Conservation (phyloP, 2,113 vertebrate genomes). For the Python bivittatus region DNA sequence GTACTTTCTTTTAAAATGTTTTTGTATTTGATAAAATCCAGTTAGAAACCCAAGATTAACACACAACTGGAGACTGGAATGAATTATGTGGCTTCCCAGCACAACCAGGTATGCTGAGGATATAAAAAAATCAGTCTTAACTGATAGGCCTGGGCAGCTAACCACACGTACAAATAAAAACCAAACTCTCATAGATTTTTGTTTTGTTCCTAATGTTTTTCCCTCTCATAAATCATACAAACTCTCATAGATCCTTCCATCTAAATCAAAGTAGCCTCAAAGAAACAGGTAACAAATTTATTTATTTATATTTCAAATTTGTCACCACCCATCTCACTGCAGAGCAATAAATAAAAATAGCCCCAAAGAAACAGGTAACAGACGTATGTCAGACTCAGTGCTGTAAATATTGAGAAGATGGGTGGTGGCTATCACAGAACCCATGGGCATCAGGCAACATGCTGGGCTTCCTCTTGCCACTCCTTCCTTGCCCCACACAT, state of each 20-base stretch:
- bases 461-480: too few relatives aligned
- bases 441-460: neutral
- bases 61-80: too few relatives aligned
- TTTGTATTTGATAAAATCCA: too few relatives aligned
- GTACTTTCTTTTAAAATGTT: neutral
- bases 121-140: neutral
- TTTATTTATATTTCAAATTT: too few relatives aligned
- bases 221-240: too few relatives aligned
- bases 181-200: neutral
- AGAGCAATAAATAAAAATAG: neutral
- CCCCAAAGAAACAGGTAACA: too few relatives aligned
- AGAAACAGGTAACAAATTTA: too few relatives aligned
- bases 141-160: neutral
- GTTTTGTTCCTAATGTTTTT: too few relatives aligned
- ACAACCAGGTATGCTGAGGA: neutral
- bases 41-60: too few relatives aligned
- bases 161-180: neutral
- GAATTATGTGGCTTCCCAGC: neutral
- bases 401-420: neutral
- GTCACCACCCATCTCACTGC: too few relatives aligned
- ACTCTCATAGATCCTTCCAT: neutral
- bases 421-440: neutral
- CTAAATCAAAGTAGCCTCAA: neutral
- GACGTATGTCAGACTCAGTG: neutral
- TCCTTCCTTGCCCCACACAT: neutral